These are phyloP conservation scores for Calypte anna DNA, from an alignment of 2,113 vertebrate species.

Conservation along the genomic window DNA sequence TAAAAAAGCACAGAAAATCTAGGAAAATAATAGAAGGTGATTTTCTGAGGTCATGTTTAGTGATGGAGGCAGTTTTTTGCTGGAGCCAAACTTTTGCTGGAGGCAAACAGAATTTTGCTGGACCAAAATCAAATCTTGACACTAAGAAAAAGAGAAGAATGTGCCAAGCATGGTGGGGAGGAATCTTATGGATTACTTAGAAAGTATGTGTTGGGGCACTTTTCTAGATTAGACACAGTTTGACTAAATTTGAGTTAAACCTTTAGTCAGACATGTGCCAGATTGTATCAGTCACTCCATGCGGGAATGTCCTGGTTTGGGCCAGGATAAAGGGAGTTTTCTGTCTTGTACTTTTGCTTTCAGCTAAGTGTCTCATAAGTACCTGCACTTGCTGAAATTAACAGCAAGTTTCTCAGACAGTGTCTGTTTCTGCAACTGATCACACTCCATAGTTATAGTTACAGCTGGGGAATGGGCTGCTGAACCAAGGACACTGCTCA, in stretches of 20 bases:
- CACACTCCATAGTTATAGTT: too few species aligned
- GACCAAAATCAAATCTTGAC: background rate
- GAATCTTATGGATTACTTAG: background rate
- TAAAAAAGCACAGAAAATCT: background rate
- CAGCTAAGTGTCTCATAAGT: too few species aligned
- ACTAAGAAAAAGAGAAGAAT: background rate
- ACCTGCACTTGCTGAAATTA: too few species aligned
- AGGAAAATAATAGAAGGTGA: background rate
- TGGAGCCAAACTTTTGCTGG: too few species aligned
- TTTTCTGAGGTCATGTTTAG: background rate
- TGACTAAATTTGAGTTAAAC: background rate
- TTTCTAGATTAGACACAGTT: background rate
- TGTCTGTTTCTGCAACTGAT: too few species aligned
- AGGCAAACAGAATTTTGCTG: too few species aligned
- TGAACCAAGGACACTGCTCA: too few species aligned
- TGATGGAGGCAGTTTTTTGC: background rate
- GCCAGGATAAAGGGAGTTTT: too few species aligned
- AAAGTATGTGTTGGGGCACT: background rate
- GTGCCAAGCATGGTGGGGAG: rapidly evolving
- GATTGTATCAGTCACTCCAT: background rate
- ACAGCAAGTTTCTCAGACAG: too few species aligned
- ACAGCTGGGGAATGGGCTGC: too few species aligned
- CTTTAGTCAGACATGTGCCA: background rate
- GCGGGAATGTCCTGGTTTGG: background rate
- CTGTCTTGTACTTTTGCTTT: too few species aligned